Base-by-base conservation (phyloP, 2,888 invertebrate genomes). In the Drosophila mettleri region DNA sequence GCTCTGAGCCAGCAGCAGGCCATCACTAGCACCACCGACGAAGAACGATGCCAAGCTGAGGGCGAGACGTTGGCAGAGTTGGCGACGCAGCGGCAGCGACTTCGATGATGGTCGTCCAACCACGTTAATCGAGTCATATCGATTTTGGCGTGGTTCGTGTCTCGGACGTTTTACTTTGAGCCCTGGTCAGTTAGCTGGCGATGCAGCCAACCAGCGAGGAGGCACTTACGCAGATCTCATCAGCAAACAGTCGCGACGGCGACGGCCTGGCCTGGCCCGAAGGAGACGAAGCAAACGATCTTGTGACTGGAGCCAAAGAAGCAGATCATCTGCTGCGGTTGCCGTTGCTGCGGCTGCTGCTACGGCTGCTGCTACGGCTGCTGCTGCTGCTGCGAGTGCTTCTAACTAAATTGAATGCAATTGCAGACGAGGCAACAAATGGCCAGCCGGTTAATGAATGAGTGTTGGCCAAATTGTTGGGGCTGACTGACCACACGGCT, bases 81-180 rank as follows among this genome's bases (percentile, higher is more conserved):
- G 45, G 16, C n/a, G 69, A 60, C 45, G 49, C 20, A 48, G 61
- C 31, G 18, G 54, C 41, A 49, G 53, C 39, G 31, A 22, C 49
- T 49, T 34, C 45, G 61, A 57, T 31, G 67, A 52, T 57, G 64
- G 39, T 66, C 68, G 51, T 75, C 75, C 78, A 66, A 67, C 74
- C 74, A 83, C 85, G 87, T 83, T 83, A 83, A 86, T 86, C 85
- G 85, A 85, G 88, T 86, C 88, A 87, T 85, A 85, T 88, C 85
- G 86, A 86, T 88, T 88, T 85, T 85, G 83, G 80, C 73, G 63
- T 80, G 79, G 83, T 81, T 86, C 83, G 85, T 83, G 87, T 86
- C 85, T 86, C 51, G 76, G 87, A 81, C 81, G 86, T 83, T 83
- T 82, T 82, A 78, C 82, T 80, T 73, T 77, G 69, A 60, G 59